These are phyloP conservation scores for Phaonia tiefii DNA, from an alignment of 2,888 invertebrate species.

Conservation along the genomic window DNA sequence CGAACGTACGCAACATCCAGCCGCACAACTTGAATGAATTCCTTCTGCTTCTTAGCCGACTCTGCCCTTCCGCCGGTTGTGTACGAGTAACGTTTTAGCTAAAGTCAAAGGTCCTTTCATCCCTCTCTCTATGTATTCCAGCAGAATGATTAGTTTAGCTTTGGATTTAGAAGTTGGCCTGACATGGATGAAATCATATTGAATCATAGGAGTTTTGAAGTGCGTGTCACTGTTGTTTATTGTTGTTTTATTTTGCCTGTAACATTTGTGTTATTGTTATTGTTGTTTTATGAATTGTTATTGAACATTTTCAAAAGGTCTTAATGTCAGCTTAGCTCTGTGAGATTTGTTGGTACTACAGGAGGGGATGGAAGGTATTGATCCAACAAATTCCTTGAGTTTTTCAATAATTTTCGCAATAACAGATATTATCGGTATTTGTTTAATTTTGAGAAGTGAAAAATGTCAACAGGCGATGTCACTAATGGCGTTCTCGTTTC, in stretches of 20 bases:
- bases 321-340: conserved; percentile 63
- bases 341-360: neutral
- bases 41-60: no score
- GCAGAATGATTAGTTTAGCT: conserved; percentile 59
- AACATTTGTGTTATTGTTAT: conserved; percentile 20
- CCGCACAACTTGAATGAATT: neutral
- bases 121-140: conserved; percentile 49
- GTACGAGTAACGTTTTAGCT: conserved; percentile 16
- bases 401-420: no score
- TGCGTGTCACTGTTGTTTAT: conserved; percentile 1
- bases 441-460: conserved; percentile 28
- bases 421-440: conserved; percentile 47
- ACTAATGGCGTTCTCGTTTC: no score
- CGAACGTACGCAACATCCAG: conserved; percentile 10
- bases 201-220: neutral
- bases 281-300: conserved; percentile 20
- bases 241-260: conserved; percentile 24
- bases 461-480: conserved; percentile 45
- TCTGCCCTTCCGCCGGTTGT: neutral
- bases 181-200: neutral
- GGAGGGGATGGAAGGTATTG: no score
- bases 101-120: conserved; percentile 55
- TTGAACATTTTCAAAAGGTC: conserved; percentile 46
- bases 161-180: conserved; percentile 48
- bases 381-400: no score